These are phyloP conservation scores for Synanthedon andrenaeformis DNA, from an alignment of 2,888 invertebrate genomes.

Conservation along the genomic window DNA sequence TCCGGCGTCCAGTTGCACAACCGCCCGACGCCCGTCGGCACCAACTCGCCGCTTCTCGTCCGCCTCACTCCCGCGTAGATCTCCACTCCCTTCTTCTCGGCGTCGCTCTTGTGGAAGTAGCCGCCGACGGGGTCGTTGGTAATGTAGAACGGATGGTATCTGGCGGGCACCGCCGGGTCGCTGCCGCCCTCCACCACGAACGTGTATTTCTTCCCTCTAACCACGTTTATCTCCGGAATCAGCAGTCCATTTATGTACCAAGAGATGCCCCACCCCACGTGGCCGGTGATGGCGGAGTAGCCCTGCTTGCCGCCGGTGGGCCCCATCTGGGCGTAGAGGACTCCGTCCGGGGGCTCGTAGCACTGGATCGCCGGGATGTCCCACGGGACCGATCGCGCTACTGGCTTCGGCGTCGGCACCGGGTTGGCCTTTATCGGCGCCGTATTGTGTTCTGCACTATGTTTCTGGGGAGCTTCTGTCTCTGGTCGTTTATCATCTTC, in stretches of 20 bases:
- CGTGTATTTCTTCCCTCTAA: conserved; percentile 87
- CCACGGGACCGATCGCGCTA: conserved; percentile 76
- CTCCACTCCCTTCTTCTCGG: conserved; percentile 80
- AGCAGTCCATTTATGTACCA: conserved; percentile 95
- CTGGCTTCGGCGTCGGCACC: conserved; percentile 73
- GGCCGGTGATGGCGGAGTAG: conserved; percentile 89
- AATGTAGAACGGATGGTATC: conserved; percentile 94
- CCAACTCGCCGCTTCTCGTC: conserved; percentile 74
- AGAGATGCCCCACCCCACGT: conserved; percentile 93
- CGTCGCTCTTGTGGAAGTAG: conserved; percentile 83
- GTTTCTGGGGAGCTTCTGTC: conserved; percentile 1
- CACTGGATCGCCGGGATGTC: conserved; percentile 91
- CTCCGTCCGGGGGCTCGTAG: conserved; percentile 90
- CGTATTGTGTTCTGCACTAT: not conserved
- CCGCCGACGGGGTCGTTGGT: conserved; percentile 94
- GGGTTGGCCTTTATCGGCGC: conserved; percentile 41
- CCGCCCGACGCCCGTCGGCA: conserved; percentile 84
- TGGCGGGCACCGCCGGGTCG: conserved; percentile 81
- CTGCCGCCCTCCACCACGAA: conserved; percentile 90
- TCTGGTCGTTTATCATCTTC: conserved; percentile 46
- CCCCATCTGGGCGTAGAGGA: conserved; percentile 93
- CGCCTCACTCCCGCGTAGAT: conserved; percentile 86
- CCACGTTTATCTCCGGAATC: conserved; percentile 91
- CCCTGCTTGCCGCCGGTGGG: conserved; percentile 92
- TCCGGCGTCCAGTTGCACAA: conserved; percentile 91